Conservation (phyloP, 2,888 invertebrate species). For the Panopea generosa region DNA sequence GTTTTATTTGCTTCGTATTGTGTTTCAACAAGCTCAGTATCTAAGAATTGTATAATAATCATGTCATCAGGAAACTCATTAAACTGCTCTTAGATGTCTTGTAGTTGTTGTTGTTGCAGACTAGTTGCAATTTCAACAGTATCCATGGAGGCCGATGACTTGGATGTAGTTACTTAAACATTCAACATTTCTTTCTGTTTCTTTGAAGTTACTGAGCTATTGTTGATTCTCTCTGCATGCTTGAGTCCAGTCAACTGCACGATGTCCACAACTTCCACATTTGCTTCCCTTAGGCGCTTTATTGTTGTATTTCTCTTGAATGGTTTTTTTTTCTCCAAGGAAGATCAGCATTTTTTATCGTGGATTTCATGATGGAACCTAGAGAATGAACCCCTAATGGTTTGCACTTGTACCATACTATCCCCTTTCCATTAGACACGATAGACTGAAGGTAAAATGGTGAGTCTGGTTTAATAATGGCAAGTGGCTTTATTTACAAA, state of each 20-base stretch:
- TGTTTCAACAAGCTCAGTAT: too few species aligned
- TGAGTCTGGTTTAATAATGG: constrained; percentile 8
- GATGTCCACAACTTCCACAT: neutral
- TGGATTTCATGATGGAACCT: constrained; percentile 4
- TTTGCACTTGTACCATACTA: neutral
- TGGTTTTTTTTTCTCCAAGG: neutral
- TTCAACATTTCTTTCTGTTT: constrained; percentile 9
- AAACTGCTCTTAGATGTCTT: too few species aligned
- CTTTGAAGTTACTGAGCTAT: neutral
- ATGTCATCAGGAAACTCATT: too few species aligned
- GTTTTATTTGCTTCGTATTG: too few species aligned
- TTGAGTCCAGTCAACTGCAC: neutral
- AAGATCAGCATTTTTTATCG: neutral
- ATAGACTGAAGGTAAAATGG: neutral
- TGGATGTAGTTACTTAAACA: too few species aligned
- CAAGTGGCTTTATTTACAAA: neutral
- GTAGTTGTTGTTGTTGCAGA: too few species aligned
- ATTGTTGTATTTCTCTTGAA: neutral
- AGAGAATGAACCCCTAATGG: constrained; percentile 8
- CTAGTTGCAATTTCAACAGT: too few species aligned
- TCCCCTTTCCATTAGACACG: too few species aligned
- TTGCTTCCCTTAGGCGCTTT: constrained; percentile 1
- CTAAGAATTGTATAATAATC: too few species aligned
- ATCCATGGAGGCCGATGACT: too few species aligned
- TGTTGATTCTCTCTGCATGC: neutral